Evolutionary conservation across 2,113 vertebrate species (phyloP).

Genomic region (Phyllopteryx taeniolatus): DNA sequence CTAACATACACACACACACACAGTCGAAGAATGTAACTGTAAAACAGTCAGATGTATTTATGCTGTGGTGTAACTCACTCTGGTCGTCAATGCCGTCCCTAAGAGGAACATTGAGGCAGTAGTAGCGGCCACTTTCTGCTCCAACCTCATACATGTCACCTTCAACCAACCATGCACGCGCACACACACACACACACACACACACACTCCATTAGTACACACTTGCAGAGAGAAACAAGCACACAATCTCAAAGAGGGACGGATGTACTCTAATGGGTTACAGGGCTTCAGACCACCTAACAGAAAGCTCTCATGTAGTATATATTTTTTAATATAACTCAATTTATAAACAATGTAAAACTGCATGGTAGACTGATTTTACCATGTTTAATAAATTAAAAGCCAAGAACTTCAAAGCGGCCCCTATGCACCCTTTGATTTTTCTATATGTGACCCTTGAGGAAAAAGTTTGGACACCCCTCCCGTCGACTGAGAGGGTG

Average conservation of each 20-base stretch:
- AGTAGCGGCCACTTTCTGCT: slow-evolving; percentile 96
- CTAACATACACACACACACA: slow-evolving; percentile 62
- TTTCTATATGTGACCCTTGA: no score
- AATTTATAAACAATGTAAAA: no score
- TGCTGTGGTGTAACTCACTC: slow-evolving; percentile 73
- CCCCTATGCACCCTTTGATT: no score
- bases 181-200: slow-evolving; percentile 6
- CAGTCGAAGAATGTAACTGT: background rate
- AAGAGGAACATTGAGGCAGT: slow-evolving; percentile 95
- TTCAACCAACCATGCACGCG: slow-evolving; percentile 42
- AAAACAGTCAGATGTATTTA: background rate
- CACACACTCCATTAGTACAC: background rate
- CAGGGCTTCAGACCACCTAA: no score
- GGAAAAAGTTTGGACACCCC: no score
- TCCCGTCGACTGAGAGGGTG: no score
- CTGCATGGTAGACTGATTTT: no score
- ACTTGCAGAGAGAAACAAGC: background rate
- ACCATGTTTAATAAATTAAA: no score
- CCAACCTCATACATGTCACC: slow-evolving; percentile 99
- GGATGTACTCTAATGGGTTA: no score
- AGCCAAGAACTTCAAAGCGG: no score
- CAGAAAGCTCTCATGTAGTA: no score
- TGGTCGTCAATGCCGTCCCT: slow-evolving; percentile 97
- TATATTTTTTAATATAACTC: no score
- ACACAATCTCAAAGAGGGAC: background rate